phyloP scores from a whole-genome alignment of 2,797 vertebrate species.

The Clarias pachynema region DNA sequence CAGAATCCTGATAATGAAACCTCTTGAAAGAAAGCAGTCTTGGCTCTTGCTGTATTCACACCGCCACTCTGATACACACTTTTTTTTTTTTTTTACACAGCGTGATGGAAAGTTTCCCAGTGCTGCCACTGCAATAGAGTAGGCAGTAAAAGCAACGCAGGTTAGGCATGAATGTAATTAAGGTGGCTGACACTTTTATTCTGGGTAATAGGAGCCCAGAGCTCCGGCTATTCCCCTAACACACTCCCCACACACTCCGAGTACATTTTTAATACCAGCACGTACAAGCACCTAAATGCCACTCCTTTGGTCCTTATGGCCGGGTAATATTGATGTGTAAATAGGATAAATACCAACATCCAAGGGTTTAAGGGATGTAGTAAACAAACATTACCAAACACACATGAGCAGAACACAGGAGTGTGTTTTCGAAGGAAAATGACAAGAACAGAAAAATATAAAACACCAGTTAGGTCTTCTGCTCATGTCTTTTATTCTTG shows the following conservation, averaged over 20 bases:
- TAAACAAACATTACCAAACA: slow-evolving; percentile 80
- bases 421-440: slow-evolving; percentile 13
- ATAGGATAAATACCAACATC: slow-evolving; percentile 98
- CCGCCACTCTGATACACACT: not conserved
- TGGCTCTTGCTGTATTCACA: slow-evolving; percentile 29
- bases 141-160: slow-evolving; percentile 74
- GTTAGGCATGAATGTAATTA: slow-evolving; percentile 80
- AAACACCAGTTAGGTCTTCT: not conserved
- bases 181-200: slow-evolving; percentile 81
- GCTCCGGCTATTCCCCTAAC: slow-evolving; percentile 81
- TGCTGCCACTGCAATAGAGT: slow-evolving; percentile 72
- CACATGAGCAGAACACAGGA: slow-evolving; percentile 56
- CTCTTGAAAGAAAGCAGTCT: not conserved
- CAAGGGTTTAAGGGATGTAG: slow-evolving; percentile 81
- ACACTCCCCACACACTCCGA: slow-evolving; percentile 81
- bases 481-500: not conserved
- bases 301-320: slow-evolving; percentile 86
- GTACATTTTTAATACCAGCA: slow-evolving; percentile 90
- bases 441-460: slow-evolving; percentile 16
- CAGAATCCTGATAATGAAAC: slow-evolving; percentile 20
- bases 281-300: slow-evolving; percentile 96
- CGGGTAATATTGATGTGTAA: slow-evolving; percentile 97
- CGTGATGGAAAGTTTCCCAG: slow-evolving; percentile 66
- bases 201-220: slow-evolving; percentile 82
- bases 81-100: slow-evolving; percentile 45